Evolutionary conservation across 2,113 vertebrate genomes (phyloP).

Genomic region (Cyanoramphus novaezelandiae): DNA sequence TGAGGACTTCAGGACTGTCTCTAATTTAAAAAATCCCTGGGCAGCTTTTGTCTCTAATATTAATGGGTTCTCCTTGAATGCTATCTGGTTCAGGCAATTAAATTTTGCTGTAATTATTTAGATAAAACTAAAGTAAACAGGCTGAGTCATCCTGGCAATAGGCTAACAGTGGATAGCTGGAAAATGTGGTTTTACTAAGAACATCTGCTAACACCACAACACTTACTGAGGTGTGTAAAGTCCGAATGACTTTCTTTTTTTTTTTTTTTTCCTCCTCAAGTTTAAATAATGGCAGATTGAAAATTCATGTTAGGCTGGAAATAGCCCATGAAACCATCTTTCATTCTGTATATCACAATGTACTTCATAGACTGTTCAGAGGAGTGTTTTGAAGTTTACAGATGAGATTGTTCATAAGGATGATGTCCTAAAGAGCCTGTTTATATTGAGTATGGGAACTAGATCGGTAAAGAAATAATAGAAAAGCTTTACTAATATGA

Average conservation of each 20-base stretch:
- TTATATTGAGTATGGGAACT: not conserved
- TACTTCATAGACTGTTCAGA: not conserved
- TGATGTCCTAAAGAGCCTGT: not conserved
- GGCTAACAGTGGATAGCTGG: not conserved
- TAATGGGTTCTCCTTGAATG: constrained; percentile 37
- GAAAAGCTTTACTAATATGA: not conserved
- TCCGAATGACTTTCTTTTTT: not conserved
- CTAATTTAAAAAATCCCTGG: not conserved
- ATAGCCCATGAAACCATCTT: constrained; percentile 29
- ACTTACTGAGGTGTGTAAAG: constrained; percentile 8
- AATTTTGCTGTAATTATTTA: constrained; percentile 57
- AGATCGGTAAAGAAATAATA: not conserved
- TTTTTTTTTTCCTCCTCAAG: not conserved
- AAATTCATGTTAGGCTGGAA: not conserved
- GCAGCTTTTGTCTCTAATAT: constrained; percentile 36
- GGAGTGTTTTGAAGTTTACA: not conserved
- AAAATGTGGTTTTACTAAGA: constrained; percentile 28
- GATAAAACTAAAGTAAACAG: constrained; percentile 51
- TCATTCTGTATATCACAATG: not conserved
- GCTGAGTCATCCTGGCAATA: constrained; percentile 45
- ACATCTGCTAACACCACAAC: constrained; percentile 27
- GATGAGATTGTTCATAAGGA: not conserved
- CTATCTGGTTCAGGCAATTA: constrained; percentile 50
- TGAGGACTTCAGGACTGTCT: not conserved
- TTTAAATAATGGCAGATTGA: constrained; percentile 3